These are phyloP conservation scores for Dolichallabes microphthalmus DNA, from an alignment of 2,113 vertebrate species.

Conservation along the genomic window DNA sequence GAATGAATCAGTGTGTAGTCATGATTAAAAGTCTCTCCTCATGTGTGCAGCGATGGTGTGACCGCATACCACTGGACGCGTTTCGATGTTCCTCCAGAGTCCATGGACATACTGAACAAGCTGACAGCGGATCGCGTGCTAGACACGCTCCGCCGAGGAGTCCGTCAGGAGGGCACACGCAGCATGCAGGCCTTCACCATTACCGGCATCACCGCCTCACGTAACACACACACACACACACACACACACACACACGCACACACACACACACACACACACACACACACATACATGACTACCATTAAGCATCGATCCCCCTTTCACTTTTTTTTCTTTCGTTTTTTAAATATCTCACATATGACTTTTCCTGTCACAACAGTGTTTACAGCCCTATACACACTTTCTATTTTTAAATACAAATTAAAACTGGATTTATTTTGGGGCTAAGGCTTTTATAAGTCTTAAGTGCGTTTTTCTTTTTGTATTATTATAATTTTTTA, in stretches of 20 bases:
- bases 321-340: too few relatives aligned
- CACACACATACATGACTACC: neutral
- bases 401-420: neutral
- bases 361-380: neutral
- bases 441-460: neutral
- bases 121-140: conserved; percentile 67
- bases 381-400: neutral
- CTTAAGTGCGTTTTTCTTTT: neutral
- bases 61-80: conserved; percentile 70
- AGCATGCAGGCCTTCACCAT: conserved; percentile 37
- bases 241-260: neutral
- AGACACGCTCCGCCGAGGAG: conserved; percentile 53
- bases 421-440: neutral
- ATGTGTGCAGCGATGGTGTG: conserved; percentile 68
- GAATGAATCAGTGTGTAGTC: neutral
- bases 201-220: conserved; percentile 62
- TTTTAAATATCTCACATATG: neutral
- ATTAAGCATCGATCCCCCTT: neutral
- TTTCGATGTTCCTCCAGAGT: conserved; percentile 65
- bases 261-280: neutral
- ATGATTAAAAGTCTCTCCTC: neutral
- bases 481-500: neutral
- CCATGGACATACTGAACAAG: conserved; percentile 58
- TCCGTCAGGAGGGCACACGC: conserved; percentile 27
- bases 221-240: conserved; percentile 55